Percentiles rank a stretch among this genome's conserved stretches.
Evolutionary conservation across 2,797 vertebrate species (phyloP).

Genomic region (Todus mexicanus): DNA sequence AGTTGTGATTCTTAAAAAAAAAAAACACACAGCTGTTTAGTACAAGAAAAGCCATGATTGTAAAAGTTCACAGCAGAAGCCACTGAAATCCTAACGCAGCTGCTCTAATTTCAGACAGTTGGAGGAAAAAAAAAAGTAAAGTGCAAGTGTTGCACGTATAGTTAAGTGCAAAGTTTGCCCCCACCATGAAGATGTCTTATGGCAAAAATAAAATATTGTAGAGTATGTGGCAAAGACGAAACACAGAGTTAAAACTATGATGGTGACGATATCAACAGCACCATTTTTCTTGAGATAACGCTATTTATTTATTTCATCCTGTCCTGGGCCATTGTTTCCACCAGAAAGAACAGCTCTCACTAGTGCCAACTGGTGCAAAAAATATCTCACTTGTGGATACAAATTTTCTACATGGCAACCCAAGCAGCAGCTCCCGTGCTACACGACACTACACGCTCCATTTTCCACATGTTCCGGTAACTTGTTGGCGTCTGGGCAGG

Average conservation of each 20-base stretch:
- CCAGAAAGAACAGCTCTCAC: not conserved
- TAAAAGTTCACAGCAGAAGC: conserved; percentile 76
- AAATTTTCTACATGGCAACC: not conserved
- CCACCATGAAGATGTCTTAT: conserved; percentile 75
- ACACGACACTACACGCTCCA: not conserved
- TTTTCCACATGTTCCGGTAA: conserved; percentile 57
- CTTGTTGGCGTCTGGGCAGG: conserved; percentile 66
- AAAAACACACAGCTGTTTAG: conserved; percentile 72
- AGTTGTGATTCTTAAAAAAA: conserved; percentile 77
- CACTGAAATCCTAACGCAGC: conserved; percentile 63
- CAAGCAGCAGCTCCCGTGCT: conserved; percentile 18
- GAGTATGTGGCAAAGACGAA: conserved; percentile 73
- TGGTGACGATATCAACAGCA: conserved; percentile 72
- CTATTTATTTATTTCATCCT: conserved; percentile 44
- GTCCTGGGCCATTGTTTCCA: conserved; percentile 10
- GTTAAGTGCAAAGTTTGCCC: conserved; percentile 85
- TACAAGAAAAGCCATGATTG: conserved; percentile 78
- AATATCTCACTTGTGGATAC: not conserved
- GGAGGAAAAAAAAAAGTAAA: conserved; percentile 85
- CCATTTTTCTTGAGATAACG: conserved; percentile 69
- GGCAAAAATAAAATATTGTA: conserved; percentile 72
- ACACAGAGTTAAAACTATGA: conserved; percentile 68
- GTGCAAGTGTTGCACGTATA: conserved; percentile 86
- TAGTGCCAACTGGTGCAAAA: conserved; percentile 43
- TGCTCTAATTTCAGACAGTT: conserved; percentile 73